phyloP scores from a whole-genome alignment of 2,797 vertebrate genomes.

The Lerista edwardsae region DNA sequence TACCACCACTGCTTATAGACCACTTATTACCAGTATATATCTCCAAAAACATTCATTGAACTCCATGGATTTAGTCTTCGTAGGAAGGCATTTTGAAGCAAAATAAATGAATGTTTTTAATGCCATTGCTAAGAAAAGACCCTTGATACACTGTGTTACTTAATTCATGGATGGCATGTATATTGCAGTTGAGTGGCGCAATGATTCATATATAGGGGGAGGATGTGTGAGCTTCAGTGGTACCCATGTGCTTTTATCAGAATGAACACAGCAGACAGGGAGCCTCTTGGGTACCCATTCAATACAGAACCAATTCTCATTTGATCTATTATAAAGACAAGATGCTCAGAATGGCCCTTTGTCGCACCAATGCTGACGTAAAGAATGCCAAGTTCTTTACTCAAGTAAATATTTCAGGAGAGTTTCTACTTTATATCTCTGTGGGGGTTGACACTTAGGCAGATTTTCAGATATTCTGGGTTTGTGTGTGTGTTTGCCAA shows the following conservation, averaged over 20 bases:
- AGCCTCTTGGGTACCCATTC: slow-evolving; percentile 50
- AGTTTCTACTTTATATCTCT: slow-evolving; percentile 41
- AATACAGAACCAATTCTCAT: slow-evolving; percentile 53
- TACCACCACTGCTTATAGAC: too few relatives aligned
- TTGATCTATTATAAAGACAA: slow-evolving; percentile 65
- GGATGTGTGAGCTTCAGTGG: slow-evolving; percentile 14
- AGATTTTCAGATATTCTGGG: slow-evolving; percentile 27
- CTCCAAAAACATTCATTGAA: background rate
- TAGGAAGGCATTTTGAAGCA: background rate
- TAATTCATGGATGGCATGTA: slow-evolving; percentile 24
- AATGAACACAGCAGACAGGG: slow-evolving; percentile 37
- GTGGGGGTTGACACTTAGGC: slow-evolving; percentile 3
- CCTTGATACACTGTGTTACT: accelerated
- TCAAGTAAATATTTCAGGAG: slow-evolving; percentile 42
- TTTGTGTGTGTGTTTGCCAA: background rate
- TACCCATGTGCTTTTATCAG: slow-evolving; percentile 41
- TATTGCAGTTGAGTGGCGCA: slow-evolving; percentile 24
- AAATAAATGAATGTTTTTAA: slow-evolving; percentile 13
- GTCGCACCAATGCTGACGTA: slow-evolving; percentile 41
- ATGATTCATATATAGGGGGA: background rate
- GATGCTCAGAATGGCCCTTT: slow-evolving; percentile 60
- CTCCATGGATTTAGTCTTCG: background rate
- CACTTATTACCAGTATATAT: background rate
- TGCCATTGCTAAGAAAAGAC: background rate
- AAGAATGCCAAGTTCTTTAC: slow-evolving; percentile 55